Percentiles rank a stretch among this genome's conserved stretches.
Evolutionary conservation across 92 coral and sea anemone species (phyloP).

Genomic region (Meandrina meandrites): DNA sequence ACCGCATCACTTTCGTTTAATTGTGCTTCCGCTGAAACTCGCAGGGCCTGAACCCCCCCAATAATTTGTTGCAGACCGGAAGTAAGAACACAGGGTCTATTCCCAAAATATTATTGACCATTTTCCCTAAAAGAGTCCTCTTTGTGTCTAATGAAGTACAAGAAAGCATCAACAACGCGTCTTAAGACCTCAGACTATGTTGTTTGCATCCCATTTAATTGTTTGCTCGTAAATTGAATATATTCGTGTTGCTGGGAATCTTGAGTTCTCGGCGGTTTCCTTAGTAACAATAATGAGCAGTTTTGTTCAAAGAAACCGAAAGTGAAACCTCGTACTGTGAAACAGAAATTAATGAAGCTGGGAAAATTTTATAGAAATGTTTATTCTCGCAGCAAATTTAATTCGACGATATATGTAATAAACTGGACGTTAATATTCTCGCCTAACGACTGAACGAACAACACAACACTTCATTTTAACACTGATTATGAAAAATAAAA

Average conservation of each 20-base stretch:
- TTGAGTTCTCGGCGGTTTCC: neutral
- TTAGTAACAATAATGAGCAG: neutral
- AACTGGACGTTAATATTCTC: too few species aligned
- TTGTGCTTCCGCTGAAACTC: neutral
- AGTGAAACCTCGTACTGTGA: too few species aligned
- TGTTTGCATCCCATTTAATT: too few species aligned
- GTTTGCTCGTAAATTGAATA: too few species aligned
- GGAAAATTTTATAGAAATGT: too few species aligned
- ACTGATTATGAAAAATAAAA: too few species aligned
- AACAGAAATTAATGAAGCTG: too few species aligned
- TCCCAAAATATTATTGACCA: neutral
- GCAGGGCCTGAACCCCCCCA: slow-evolving; percentile 29
- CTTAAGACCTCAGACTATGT: neutral
- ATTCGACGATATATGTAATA: too few species aligned
- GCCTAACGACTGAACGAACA: too few species aligned
- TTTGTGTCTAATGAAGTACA: neutral
- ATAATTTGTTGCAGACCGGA: slow-evolving; percentile 8
- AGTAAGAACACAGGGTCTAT: neutral
- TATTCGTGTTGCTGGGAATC: neutral
- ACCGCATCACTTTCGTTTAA: neutral
- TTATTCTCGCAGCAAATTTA: too few species aligned
- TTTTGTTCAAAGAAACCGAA: too few species aligned
- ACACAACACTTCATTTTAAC: too few species aligned
- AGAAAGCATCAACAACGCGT: neutral
- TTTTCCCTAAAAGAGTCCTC: neutral